phyloP scores from a whole-genome alignment of 1,140 invertebrate genomes.

The Megathymus violae region DNA sequence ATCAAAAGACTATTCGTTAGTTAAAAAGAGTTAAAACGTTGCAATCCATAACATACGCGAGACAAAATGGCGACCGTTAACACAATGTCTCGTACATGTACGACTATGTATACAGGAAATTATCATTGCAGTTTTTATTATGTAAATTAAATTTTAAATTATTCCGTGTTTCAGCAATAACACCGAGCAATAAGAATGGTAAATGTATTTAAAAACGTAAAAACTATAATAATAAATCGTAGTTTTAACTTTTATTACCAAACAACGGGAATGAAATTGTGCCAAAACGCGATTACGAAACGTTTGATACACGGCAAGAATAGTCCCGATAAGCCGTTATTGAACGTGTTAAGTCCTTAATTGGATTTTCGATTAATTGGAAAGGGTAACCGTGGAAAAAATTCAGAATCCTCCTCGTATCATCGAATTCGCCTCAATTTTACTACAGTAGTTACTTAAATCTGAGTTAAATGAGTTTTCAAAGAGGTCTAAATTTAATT shows the following conservation, averaged over 20 bases:
- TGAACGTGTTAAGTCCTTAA: slow-evolving; percentile 61
- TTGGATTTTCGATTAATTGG: slow-evolving; percentile 66
- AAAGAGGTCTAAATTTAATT: neutral
- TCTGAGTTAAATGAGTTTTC: neutral
- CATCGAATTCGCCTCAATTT: slow-evolving; percentile 12
- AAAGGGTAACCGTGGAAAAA: slow-evolving; percentile 53
- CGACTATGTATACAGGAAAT: too few relatives aligned
- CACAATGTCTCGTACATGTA: too few relatives aligned
- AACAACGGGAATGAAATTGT: slow-evolving; percentile 5
- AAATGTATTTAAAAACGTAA: too few relatives aligned
- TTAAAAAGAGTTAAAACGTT: too few relatives aligned
- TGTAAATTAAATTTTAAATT: too few relatives aligned
- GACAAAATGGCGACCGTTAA: too few relatives aligned
- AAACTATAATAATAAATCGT: too few relatives aligned
- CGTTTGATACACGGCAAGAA: slow-evolving; percentile 37
- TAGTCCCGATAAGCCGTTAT: slow-evolving; percentile 52
- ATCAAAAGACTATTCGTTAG: too few relatives aligned
- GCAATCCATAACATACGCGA: too few relatives aligned
- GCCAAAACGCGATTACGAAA: slow-evolving; percentile 24
- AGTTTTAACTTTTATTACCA: slow-evolving; percentile 1
- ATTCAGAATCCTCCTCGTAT: slow-evolving; percentile 27
- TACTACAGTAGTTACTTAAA: neutral
- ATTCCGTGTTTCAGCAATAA: too few relatives aligned
- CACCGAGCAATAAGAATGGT: too few relatives aligned
- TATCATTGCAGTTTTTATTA: too few relatives aligned